Conservation (phyloP, 2,113 vertebrate genomes). For the Percopsis transmontana region DNA sequence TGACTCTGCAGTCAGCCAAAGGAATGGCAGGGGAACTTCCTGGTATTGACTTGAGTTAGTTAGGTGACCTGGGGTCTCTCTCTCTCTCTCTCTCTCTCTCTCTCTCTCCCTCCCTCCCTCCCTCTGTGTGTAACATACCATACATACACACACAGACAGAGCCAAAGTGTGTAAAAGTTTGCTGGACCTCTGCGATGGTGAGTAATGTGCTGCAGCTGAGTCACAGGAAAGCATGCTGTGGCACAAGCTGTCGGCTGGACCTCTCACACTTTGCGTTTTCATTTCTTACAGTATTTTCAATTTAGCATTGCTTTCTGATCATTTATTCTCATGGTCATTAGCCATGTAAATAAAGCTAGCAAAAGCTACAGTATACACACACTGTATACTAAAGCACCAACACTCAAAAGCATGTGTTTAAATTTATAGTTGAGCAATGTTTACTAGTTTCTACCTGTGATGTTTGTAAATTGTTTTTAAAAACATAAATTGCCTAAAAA, state of each 20-base stretch:
- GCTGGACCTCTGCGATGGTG: conserved; percentile 15
- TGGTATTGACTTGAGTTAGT: not conserved
- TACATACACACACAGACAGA: not conserved
- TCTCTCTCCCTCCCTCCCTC: not conserved
- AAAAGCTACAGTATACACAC: too few species aligned
- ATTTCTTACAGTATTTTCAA: not conserved
- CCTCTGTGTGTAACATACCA: not conserved
- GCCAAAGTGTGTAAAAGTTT: conserved; percentile 1
- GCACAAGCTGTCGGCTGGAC: conserved; percentile 13
- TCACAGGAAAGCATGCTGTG: conserved; percentile 15
- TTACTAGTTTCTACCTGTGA: too few species aligned
- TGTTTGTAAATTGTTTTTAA: too few species aligned
- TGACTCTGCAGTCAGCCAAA: conserved; percentile 1
- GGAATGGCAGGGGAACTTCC: not conserved
- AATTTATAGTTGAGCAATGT: too few species aligned
- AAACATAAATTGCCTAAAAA: too few species aligned
- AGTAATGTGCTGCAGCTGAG: conserved; percentile 22
- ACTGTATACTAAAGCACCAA: too few species aligned
- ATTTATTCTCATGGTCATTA: not conserved
- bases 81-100: not conserved
- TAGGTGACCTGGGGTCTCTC: not conserved
- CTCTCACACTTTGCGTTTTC: conserved; percentile 1
- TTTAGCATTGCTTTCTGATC: not conserved
- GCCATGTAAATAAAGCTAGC: not conserved
- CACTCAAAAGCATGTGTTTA: too few species aligned